Base-by-base conservation (phyloP, 2,888 invertebrate genomes). In the Uropetala carovei region DNA sequence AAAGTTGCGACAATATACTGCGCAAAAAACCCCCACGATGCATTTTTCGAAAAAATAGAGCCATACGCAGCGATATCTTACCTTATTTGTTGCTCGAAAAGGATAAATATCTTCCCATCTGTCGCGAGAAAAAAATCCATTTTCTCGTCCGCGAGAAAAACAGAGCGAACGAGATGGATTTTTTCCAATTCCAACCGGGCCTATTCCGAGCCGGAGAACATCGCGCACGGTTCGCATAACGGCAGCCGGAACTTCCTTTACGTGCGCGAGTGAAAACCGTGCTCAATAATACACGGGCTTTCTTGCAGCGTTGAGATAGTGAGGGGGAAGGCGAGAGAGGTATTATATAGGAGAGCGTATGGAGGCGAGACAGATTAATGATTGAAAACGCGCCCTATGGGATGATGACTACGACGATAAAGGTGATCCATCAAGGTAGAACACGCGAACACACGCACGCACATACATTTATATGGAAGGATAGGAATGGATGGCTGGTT, bases 241-340 rank as follows among this genome's bases (percentile, higher is more conserved):
- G 64, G 64, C 64, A 64, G 27, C 75, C 75, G 75, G 75, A 75
- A 75, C 75, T 75, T 75, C 75, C 75, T 27, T 75, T 75, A 11
- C 75, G 75, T 68, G 68, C n/a, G 68, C 68, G 68, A 68, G 16
- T 11, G n/a, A 68, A 68, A 68, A 68, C 22, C 22, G 1, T 43
- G 5, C 43, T 43, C 43, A 75, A 14, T 27, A 27, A 22, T 27
- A 75, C 75, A 27, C 75, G 75, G 75, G 22, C 22, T 68, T 27
- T 27, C 27, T 75, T 75, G 22, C 27, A 22, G 75, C 22, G 68
- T 22, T 11, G 68, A 75, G 75, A 75, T 75, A 75, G 75, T n/a
- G 75, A 0, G 27, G 22, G 22, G 22, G 11, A n/a, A 7, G 22
- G 27, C 75, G 43, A 43, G 43, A 43, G 43, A 43, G 43, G 5